Base-by-base conservation (phyloP, 2,113 vertebrate genomes). In the Vimba vimba region DNA sequence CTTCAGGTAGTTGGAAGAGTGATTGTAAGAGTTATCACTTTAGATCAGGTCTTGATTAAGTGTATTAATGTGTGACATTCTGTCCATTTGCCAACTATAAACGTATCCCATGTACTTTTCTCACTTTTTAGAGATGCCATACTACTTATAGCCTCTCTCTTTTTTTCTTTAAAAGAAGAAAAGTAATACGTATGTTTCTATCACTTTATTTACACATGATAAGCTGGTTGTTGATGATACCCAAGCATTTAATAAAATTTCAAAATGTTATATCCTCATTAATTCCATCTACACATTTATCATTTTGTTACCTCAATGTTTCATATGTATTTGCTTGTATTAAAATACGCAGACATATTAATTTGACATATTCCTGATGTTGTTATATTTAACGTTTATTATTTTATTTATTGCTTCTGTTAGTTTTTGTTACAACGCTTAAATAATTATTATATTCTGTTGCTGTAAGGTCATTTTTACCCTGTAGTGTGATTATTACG, bases 211-310 rank as follows among this genome's bases (percentile, higher is more conserved):
- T 95, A 94, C 94, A 93, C 88, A 91, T 89, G 92, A 95, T 84
- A 95, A 93, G 91, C 93, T 92, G 93, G 92, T 95, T 94, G 94
- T 94, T 94, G 92, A 94, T 93, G 94, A 94, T 94, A 94, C 94
- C 94, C 93, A 93, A 94, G 91, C 93, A 92, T 95, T 94, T 92
- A 95, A 95, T 95, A 95, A 95, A 90, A 94, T 87, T 92, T 90
- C 93, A 93, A 93, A 93, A 94, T 92, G 93, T 92, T 93, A 91
- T 78, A 88, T 88, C 45, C 64, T 90, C 87, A 86, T 85, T 93
- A 91, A 85, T 85, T 84, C 87, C 90, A 90, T 52, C 9, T 59
- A 57, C 39, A 80, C 33, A 9, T 80, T 25, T 69, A 23, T 66
- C 0, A 30, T 69, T 69, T 69, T 55, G 13, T 76, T 13, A 50